These are phyloP conservation scores for Meloidogyne chitwoodi DNA, from an alignment of 1,140 invertebrate genomes.

Conservation along the genomic window DNA sequence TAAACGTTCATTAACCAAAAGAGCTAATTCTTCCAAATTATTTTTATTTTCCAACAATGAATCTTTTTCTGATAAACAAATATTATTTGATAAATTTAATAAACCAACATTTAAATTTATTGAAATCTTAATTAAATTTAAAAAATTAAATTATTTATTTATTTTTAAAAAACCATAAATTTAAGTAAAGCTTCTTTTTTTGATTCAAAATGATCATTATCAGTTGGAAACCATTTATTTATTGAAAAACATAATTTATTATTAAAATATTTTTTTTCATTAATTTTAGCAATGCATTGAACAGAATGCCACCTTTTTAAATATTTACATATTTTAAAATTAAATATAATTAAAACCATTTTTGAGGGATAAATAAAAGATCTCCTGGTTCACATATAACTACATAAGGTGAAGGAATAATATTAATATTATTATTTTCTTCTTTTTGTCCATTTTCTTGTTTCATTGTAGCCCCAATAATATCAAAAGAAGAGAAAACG, in stretches of 20 bases:
- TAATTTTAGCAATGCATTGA: conserved; percentile 68
- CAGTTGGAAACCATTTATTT: conserved; percentile 28
- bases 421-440: too few species aligned
- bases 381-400: conserved; percentile 76
- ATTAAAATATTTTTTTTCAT: neutral
- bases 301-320: conserved; percentile 92
- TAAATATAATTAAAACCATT: conserved; percentile 72
- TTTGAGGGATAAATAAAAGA: conserved; percentile 77
- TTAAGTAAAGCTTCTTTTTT: conserved; percentile 18
- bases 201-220: conserved; percentile 1
- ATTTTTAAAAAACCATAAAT: conserved; percentile 20
- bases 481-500: conserved; percentile 69
- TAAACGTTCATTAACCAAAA: conserved; percentile 9
- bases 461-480: conserved; percentile 48
- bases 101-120: conserved; percentile 2
- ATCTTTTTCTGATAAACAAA: conserved; percentile 5
- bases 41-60: neutral
- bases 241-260: conserved; percentile 6
- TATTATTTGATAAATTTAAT: neutral
- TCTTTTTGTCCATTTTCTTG: conserved; percentile 21
- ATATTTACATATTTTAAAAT: too few species aligned
- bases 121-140: neutral
- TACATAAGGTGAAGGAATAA: conserved; percentile 50
- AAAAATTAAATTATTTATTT: neutral
- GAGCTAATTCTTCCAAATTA: conserved; percentile 5